Evolutionary conservation across 1,140 invertebrate genomes (phyloP).

Genomic region (Archegozetes longisetosus): DNA sequence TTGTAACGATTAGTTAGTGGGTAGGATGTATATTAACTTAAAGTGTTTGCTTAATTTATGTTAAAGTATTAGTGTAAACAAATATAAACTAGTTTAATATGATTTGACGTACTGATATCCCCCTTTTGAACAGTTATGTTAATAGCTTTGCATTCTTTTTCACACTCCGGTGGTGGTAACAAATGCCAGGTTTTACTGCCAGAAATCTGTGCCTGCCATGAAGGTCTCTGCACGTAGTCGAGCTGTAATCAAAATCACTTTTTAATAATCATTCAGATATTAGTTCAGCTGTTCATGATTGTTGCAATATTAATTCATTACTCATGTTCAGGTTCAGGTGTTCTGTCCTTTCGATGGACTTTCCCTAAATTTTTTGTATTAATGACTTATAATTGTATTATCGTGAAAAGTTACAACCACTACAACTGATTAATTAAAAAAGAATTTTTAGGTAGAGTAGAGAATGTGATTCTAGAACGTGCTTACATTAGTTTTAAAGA

Average conservation of each 20-base stretch:
- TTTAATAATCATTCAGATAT: neutral
- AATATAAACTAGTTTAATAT: neutral
- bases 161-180: slow-evolving; percentile 72
- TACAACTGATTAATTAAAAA: too few relatives aligned
- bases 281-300: too few relatives aligned
- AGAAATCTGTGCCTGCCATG: slow-evolving; percentile 81
- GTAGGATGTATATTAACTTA: too few relatives aligned
- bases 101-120: slow-evolving; percentile 57
- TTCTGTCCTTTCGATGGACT: too few relatives aligned
- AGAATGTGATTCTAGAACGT: too few relatives aligned
- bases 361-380: too few relatives aligned
- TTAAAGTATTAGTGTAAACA: neutral
- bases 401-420: too few relatives aligned
- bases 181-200: slow-evolving; percentile 70
- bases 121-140: slow-evolving; percentile 59
- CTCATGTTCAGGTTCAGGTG: too few relatives aligned
- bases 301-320: too few relatives aligned
- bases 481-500: too few relatives aligned
- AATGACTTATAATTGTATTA: too few relatives aligned
- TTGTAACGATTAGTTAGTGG: neutral
- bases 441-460: too few relatives aligned
- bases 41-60: neutral
- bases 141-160: slow-evolving; percentile 48
- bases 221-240: slow-evolving; percentile 71
- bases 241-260: slow-evolving; percentile 40